A percentile compares a stretch with the other conserved stretches of the same genome.
phyloP scores from a whole-genome alignment of 2,113 vertebrate genomes.

The Tricholaema leucomelas region DNA sequence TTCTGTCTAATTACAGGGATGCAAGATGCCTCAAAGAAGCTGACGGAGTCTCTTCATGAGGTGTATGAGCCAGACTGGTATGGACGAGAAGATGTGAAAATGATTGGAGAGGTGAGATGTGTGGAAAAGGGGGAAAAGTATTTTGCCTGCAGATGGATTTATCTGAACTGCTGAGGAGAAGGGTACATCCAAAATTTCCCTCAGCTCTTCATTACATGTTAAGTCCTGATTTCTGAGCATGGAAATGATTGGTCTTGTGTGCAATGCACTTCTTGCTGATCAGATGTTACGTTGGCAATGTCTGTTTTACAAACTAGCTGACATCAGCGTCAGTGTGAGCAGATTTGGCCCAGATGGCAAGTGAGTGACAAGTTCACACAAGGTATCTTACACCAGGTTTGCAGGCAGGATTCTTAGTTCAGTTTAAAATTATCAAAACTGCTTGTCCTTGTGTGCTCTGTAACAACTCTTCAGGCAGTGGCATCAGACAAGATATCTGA shows the following conservation, averaged over 20 bases:
- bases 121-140: neutral
- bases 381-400: neutral
- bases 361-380: neutral
- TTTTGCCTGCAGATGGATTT: neutral
- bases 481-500: neutral
- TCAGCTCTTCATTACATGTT: neutral
- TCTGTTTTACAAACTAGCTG: neutral
- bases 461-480: neutral
- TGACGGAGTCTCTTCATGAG: constrained; percentile 95
- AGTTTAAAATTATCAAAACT: neutral
- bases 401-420: neutral
- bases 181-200: neutral
- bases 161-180: neutral
- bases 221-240: neutral
- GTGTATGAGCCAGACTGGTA: constrained; percentile 98
- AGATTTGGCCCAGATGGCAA: neutral
- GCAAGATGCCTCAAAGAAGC: constrained; percentile 97
- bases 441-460: neutral
- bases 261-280: neutral
- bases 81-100: constrained; percentile 91
- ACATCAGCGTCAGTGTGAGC: neutral
- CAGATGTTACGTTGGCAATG: neutral
- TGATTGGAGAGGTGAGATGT: constrained; percentile 88
- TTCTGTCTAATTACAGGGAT: constrained; percentile 79
- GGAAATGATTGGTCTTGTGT: neutral